These are phyloP conservation scores for Sminthurinus aureus DNA, from an alignment of 2,888 invertebrate genomes.

Conservation along the genomic window DNA sequence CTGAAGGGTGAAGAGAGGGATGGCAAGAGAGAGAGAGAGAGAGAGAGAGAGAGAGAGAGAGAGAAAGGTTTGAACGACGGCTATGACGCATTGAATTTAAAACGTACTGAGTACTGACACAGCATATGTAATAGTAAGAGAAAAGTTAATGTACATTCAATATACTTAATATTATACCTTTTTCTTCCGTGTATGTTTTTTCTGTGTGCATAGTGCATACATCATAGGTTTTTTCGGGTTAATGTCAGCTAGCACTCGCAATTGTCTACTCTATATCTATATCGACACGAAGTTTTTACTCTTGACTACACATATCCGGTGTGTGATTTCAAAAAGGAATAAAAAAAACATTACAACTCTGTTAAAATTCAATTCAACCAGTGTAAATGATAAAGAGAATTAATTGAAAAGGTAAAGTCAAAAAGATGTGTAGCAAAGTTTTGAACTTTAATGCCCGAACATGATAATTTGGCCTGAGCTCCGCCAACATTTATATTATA, in stretches of 20 bases:
- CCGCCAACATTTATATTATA: no score
- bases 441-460: no score
- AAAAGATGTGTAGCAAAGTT: no score
- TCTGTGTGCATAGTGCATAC: neutral
- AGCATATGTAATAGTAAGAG: neutral
- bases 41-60: no score
- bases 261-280: neutral
- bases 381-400: no score
- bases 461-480: no score
- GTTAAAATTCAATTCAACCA: no score
- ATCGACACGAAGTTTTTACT: neutral
- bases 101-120: neutral
- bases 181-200: neutral
- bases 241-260: neutral
- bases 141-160: neutral
- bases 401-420: no score
- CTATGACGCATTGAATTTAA: neutral
- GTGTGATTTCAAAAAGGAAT: neutral
- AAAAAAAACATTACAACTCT: no score
- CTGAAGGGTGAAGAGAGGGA: no score
- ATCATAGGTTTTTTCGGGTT: slow-evolving; percentile 15
- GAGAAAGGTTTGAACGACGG: neutral
- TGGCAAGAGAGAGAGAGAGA: no score
- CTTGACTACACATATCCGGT: neutral
- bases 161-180: neutral